These are phyloP conservation scores for Forbesichthys papilliferus DNA, from an alignment of 2,113 vertebrate species.

Conservation along the genomic window DNA sequence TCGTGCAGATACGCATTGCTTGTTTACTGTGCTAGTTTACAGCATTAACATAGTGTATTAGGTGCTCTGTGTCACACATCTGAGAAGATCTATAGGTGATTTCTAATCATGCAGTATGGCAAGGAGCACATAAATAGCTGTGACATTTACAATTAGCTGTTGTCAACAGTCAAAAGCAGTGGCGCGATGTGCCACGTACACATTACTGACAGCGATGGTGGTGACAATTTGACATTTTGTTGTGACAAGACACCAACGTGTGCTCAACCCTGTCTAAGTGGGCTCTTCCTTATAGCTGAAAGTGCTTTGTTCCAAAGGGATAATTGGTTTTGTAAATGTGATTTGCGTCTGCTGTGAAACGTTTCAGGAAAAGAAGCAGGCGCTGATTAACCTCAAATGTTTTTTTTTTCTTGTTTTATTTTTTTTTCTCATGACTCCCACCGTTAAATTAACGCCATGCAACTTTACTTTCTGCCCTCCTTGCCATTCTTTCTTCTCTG, in stretches of 20 bases:
- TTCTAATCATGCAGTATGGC: conserved; percentile 51
- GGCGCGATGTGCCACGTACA: conserved; percentile 70
- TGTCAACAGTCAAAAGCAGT: conserved; percentile 66
- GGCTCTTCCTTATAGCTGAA: conserved; percentile 48
- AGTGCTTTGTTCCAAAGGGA: conserved; percentile 64
- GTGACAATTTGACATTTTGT: conserved; percentile 73
- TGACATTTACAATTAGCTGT: conserved; percentile 75
- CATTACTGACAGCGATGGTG: conserved; percentile 64
- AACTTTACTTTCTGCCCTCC: not conserved
- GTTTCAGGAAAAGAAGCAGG: conserved; percentile 30
- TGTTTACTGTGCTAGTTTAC: conserved; percentile 1
- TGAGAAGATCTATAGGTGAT: conserved; percentile 58
- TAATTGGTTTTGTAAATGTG: conserved; percentile 66
- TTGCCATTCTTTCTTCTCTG: not conserved
- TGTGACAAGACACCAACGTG: conserved; percentile 58
- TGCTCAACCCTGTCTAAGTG: conserved; percentile 65
- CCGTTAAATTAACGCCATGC: not conserved
- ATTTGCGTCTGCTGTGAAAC: conserved; percentile 22
- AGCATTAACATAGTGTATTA: not conserved
- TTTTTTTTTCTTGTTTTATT: conserved; percentile 48
- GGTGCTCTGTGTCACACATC: conserved; percentile 36
- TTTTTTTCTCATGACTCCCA: conserved; percentile 9
- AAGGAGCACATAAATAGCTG: conserved; percentile 56
- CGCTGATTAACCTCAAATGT: conserved; percentile 59
- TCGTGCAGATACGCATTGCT: conserved; percentile 9